Conservation (phyloP, 2,888 invertebrate species). For the Unio pictorum region DNA sequence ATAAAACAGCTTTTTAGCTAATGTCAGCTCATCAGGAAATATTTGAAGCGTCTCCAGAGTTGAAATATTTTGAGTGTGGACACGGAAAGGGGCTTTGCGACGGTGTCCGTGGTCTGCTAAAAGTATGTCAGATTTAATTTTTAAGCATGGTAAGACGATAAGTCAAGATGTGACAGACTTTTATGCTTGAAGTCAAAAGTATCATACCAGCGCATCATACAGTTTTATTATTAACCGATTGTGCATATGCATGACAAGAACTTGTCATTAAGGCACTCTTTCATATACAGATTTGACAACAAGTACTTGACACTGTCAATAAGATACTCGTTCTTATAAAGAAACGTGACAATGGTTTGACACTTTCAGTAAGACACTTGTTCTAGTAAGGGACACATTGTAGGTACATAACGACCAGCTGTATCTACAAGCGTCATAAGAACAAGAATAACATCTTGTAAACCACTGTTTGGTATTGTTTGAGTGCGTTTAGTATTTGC, state of each 20-base stretch:
- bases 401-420: conserved; percentile 7
- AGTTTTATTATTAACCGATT: conserved; percentile 3
- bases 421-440: background rate
- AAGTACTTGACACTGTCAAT: too few species aligned
- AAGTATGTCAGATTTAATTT: conserved; percentile 17
- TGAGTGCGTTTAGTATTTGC: too few species aligned
- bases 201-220: conserved; percentile 9
- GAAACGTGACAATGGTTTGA: too few species aligned
- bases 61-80: conserved; percentile 25
- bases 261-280: conserved; percentile 2
- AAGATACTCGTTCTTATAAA: background rate
- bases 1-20: conserved; percentile 20
- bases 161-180: conserved; percentile 23
- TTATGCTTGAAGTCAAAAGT: conserved; percentile 6
- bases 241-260: conserved; percentile 1
- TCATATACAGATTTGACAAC: too few species aligned
- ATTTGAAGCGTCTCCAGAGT: conserved; percentile 13
- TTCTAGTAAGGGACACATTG: conserved; percentile 14
- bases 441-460: conserved; percentile 15
- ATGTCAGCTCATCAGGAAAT: conserved; percentile 16
- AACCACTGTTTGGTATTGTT: too few species aligned
- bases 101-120: conserved; percentile 19
- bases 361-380: too few species aligned
- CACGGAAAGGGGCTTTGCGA: conserved; percentile 31
- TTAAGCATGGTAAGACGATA: conserved; percentile 10